phyloP scores from a whole-genome alignment of 2,113 vertebrate genomes.

The Polyodon spathula region DNA sequence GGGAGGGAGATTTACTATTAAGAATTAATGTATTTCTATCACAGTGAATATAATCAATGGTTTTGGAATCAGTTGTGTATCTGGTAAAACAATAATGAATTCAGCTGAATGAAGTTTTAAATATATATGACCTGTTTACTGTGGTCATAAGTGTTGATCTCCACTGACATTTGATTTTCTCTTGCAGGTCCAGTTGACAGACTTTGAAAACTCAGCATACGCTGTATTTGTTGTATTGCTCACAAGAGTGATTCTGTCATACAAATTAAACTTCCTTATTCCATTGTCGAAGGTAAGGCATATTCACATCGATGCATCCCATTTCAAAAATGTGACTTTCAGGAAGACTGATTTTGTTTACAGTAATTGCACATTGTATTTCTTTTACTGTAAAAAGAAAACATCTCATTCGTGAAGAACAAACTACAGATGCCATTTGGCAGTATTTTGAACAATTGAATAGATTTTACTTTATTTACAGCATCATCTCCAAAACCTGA shows the following conservation, averaged over 20 bases:
- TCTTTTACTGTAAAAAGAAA: too few relatives aligned
- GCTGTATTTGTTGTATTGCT: conserved; percentile 94
- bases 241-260: conserved; percentile 92
- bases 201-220: conserved; percentile 95
- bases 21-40: too few relatives aligned
- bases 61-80: too few relatives aligned
- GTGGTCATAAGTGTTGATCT: not conserved
- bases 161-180: not conserved
- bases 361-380: not conserved
- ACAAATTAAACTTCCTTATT: conserved; percentile 94
- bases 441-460: too few relatives aligned
- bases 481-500: too few relatives aligned
- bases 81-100: not conserved
- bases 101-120: not conserved
- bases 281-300: conserved; percentile 84
- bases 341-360: not conserved
- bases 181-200: conserved; percentile 85
- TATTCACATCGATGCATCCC: not conserved
- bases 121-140: not conserved
- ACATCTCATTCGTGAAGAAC: too few relatives aligned
- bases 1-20: too few relatives aligned
- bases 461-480: too few relatives aligned
- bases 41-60: too few relatives aligned
- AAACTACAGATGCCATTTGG: too few relatives aligned
- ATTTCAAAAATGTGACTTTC: not conserved